Percentiles rank a stretch among this genome's conserved stretches.
phyloP scores from a whole-genome alignment of 2,888 invertebrate species.

The Graphium colonna region DNA sequence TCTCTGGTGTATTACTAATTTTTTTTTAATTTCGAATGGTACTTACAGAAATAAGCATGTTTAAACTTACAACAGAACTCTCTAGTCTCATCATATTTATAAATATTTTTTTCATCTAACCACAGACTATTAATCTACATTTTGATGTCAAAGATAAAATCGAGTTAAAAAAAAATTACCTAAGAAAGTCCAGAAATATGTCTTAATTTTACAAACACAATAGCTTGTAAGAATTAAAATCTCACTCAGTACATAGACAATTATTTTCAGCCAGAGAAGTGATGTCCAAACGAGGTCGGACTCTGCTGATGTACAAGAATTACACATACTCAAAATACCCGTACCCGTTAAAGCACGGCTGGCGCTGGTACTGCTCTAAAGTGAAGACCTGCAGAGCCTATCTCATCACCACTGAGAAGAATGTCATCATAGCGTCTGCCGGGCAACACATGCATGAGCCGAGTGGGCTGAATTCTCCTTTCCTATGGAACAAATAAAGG shows the following conservation, averaged over 20 bases:
- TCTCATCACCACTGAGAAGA: constrained; percentile 45
- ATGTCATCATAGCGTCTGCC: constrained; percentile 37
- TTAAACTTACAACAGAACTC: no score
- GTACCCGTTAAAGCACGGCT: constrained; percentile 48
- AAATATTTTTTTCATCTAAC: no score
- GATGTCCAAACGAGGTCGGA: constrained; percentile 49
- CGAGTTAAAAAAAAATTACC: no score
- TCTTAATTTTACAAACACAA: no score
- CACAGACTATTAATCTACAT: no score
- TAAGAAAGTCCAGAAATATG: no score
- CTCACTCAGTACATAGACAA: not conserved
- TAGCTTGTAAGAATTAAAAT: no score
- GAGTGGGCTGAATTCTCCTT: constrained; percentile 5
- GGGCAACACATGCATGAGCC: constrained; percentile 47
- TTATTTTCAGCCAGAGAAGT: constrained; percentile 37
- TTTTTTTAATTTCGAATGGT: no score
- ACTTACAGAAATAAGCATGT: no score
- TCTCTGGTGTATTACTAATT: no score
- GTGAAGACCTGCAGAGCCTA: constrained; percentile 55
- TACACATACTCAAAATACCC: constrained; percentile 58
- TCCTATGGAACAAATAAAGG: not conserved
- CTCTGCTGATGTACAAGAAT: constrained; percentile 48
- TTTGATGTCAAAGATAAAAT: no score
- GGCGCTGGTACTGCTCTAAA: constrained; percentile 63
- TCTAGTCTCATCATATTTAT: no score